Base-by-base conservation (phyloP, 2,797 vertebrate species). In the Phoeniculus purpureus region DNA sequence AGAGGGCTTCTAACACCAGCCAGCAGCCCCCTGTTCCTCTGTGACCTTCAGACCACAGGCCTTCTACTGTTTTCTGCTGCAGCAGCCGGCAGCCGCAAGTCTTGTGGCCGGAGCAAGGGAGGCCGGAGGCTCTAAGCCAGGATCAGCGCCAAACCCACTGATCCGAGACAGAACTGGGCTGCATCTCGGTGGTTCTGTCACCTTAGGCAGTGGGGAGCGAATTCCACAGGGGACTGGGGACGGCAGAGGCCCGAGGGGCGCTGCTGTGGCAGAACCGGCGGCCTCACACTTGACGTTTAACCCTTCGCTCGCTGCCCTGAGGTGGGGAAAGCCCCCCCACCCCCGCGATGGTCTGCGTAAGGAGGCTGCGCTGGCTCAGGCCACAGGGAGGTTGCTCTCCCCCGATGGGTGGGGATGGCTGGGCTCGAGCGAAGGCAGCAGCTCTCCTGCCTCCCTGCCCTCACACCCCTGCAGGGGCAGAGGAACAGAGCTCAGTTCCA, bases 51-150 rank as follows among this genome's bases (percentile, higher is more conserved):
- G 14, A 31, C 26, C 51, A 11, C 58, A 2, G 20, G 0, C 16
- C 8, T 62, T 48, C 26, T 13, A 16, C 10, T 3, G 7, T 0
- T 9, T 6, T 31, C 21, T 37, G 60, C 31, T 0, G 2, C 62
- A 21, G 77, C 62, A 22, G 68, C 40, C 43, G 40, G 12, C 61
- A 12, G 54, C 12, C 54, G 29, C 13, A 12, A 48, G 54, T 60
- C 68, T 47, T 37, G 60, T 4, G 4, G n/a, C n/a, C n/a, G n/a
- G n/a, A n/a, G n/a, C n/a, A n/a, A n/a, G n/a, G n/a, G n/a, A n/a
- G n/a, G n/a, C n/a, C n/a, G n/a, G n/a, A n/a, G n/a, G n/a, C n/a
- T n/a, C n/a, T n/a, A n/a, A n/a, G n/a, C n/a, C n/a, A n/a, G n/a
- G n/a, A n/a, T n/a, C n/a, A n/a, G n/a, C n/a, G n/a, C 80, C 59